Evolutionary conservation across 2,113 vertebrate genomes (phyloP), one percentile per base, ranked within the genome.

Genomic region (Macroglossus sobrinus): DNA sequence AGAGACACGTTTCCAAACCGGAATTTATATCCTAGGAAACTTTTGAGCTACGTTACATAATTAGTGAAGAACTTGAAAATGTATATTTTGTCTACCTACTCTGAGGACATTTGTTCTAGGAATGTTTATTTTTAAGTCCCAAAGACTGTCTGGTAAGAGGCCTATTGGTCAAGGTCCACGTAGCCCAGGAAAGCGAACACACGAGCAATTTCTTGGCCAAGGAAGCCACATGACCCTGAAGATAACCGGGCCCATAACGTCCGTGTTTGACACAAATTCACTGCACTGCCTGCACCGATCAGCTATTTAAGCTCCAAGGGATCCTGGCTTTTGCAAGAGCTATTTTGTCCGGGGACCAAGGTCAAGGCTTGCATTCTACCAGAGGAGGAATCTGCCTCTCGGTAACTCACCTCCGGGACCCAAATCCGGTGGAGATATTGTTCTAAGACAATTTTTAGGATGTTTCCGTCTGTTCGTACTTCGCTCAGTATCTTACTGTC

Each of bases 191-290:
- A 45, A 59, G 16, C 7, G 33, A 61, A 7, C 1, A 4, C 24
- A 8, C 0, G 14, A 40, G 50, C 8, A 40, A 13, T 5, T 75
- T 71, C 5, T 38, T 13, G 61, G 38, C 43, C 26, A n/a, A 22
- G 10, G 1, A 8, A 33, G 64, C 47, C 35, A n/a, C 26, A 3
- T 33, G 7, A 19, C 53, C 4, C 7, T 7, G 4, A 12, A 2
- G 38, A 68, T 5, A 33, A 19, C 1, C 0, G 0, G 30, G 13
- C 11, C 30, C 38, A 10, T 3, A 24, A 40, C 0, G 5, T 15
- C 5, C 18, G 8, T 6, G n/a, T 59, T 45, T 61, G 50, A 12
- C 35, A 50, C 8, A 0, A 38, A 33, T 10, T 19, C 5, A 26
- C 50, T 33, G 50, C 28, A 35, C 63, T 69, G 40, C 15, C 10